phyloP scores from a whole-genome alignment of 1,140 invertebrate species.

The Lucilia sericata region DNA sequence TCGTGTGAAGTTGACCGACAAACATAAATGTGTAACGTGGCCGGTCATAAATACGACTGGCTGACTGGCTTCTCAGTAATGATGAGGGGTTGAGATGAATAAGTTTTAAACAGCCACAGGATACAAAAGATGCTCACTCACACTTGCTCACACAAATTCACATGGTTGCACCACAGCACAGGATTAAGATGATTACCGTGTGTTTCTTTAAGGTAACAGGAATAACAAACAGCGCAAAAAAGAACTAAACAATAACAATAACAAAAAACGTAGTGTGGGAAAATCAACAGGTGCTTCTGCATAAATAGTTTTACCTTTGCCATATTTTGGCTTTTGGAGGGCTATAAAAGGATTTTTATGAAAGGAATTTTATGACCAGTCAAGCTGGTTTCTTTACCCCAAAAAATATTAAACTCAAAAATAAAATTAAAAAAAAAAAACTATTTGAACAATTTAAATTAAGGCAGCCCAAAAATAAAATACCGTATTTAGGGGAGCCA shows the following conservation, averaged over 20 bases:
- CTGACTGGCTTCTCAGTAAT: background rate
- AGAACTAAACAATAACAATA: background rate
- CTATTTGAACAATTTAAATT: background rate
- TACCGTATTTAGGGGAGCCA: background rate
- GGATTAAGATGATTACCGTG: slow-evolving; percentile 38
- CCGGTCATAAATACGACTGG: background rate
- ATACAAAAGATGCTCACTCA: background rate
- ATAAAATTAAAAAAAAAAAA: slow-evolving; percentile 5
- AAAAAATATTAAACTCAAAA: background rate
- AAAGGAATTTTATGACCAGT: slow-evolving; percentile 30
- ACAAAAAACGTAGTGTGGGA: slow-evolving; percentile 54
- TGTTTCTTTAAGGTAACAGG: background rate
- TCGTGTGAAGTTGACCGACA: slow-evolving; percentile 43
- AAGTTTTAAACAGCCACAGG: slow-evolving; percentile 29
- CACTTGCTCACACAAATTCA: background rate
- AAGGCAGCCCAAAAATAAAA: slow-evolving; percentile 4
- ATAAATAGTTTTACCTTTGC: slow-evolving; percentile 15
- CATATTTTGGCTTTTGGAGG: slow-evolving; percentile 19
- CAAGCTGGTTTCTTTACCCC: slow-evolving; percentile 36
- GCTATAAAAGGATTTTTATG: slow-evolving; percentile 37
- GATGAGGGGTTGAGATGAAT: slow-evolving; percentile 32
- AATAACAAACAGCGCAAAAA: background rate
- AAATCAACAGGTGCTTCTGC: slow-evolving; percentile 63
- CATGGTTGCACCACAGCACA: background rate
- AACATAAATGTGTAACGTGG: background rate